phyloP scores from a whole-genome alignment of 2,888 invertebrate genomes.

The Dryadula phaetusa region DNA sequence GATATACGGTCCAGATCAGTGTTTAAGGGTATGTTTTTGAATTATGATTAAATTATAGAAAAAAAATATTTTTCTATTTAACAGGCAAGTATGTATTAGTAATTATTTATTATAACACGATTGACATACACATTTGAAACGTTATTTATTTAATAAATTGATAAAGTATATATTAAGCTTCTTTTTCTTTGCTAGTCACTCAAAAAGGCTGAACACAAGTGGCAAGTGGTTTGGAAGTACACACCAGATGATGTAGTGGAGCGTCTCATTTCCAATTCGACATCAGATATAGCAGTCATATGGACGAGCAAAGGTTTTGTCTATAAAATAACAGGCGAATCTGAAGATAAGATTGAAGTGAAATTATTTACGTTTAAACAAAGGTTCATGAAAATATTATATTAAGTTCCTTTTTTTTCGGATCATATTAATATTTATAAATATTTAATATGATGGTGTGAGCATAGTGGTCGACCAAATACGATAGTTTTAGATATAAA shows the following conservation, averaged over 20 bases:
- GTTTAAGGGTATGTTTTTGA: constrained; percentile 62
- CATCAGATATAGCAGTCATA: constrained; percentile 61
- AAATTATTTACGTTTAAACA: constrained; percentile 65
- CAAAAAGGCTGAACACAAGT: constrained; percentile 65
- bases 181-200: constrained; percentile 55
- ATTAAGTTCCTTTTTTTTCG: too few relatives aligned
- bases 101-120: too few relatives aligned
- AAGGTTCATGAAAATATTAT: constrained; percentile 54
- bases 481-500: too few relatives aligned
- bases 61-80: too few relatives aligned
- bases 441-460: too few relatives aligned
- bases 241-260: constrained; percentile 55
- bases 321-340: constrained; percentile 62
- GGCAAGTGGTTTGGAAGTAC: constrained; percentile 66
- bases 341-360: constrained; percentile 65
- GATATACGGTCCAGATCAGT: constrained; percentile 70
- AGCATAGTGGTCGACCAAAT: too few relatives aligned
- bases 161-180: neutral
- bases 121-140: too few relatives aligned
- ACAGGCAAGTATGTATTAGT: too few relatives aligned
- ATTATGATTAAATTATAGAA: neutral
- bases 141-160: too few relatives aligned
- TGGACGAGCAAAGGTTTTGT: constrained; percentile 68
- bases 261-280: constrained; percentile 62
- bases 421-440: too few relatives aligned